Base-by-base conservation (phyloP, 2,797 vertebrate species). In the Tenualosa ilisha region DNA sequence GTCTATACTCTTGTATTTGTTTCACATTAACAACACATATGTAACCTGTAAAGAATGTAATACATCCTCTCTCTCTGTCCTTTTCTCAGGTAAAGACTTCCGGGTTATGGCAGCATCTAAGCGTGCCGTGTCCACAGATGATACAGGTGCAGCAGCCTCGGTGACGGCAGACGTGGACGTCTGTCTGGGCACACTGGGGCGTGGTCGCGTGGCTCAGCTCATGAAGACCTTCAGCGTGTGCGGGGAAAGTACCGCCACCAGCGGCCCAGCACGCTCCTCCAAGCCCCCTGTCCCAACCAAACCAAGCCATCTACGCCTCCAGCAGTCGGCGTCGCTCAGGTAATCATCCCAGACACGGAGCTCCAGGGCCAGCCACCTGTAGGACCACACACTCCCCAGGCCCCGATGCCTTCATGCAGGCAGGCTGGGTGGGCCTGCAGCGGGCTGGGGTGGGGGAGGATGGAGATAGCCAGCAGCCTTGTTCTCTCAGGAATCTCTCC, bases 161-260 rank as follows among this genome's bases (percentile, higher is more conserved):
- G 8, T n/a, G 17, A 1, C 72, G 3, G 17, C 37, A 22, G 12
- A 17, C 40, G 72, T 17, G 1, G 65, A 72, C 5, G 31, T 17
- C 3, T 86, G 89, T 17, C 81, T 90, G 50, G 50, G 50, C 0
- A 46, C 46, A 4, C 3, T 46, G 11, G 93, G 94, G 85, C 93
- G 92, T 2, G 94, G 95, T 65, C 93, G 95, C 0, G 95, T 96
- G 86, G 95, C 95, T 81, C 92, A 95, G 91, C 93, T 96, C 85
- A 94, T 93, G 94, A 95, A 95, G 90, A 94, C 90, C 88, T 96
- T 96, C 84, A 94, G 89, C 20, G 72, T 37, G 0, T 89, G 93
- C 6, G 84, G 82, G 56, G 86, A 90, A 61, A 86, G 84, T 24
- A 6, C 43, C 40, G 37, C 61, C 7, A 22, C 15, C 72, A 15